Evolutionary conservation across 2,888 invertebrate species (phyloP).

Genomic region (Amphimallon solstitiale): DNA sequence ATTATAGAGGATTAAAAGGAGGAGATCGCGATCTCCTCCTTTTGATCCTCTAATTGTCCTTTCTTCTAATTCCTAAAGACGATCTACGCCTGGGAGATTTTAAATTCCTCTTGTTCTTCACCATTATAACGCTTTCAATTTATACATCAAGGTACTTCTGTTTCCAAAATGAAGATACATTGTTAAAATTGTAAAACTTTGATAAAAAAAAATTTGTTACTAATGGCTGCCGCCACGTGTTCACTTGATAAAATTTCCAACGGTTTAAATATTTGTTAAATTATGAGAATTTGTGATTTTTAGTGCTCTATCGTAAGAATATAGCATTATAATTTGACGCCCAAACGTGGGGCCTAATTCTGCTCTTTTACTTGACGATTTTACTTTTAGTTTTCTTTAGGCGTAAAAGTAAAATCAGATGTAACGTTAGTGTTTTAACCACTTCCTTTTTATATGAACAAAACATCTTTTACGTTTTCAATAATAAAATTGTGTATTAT

Average conservation of each 20-base stretch:
- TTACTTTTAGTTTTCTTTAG: too few species aligned
- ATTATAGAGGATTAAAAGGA: conserved; percentile 11
- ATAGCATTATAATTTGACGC: too few species aligned
- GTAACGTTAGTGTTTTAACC: too few species aligned
- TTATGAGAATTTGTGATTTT: too few species aligned
- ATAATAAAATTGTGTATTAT: too few species aligned
- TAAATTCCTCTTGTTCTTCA: conserved; percentile 51
- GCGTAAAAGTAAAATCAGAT: too few species aligned
- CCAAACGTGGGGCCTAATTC: too few species aligned
- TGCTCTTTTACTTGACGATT: too few species aligned
- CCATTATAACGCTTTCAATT: conserved; percentile 47
- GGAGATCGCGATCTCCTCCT: conserved; percentile 47
- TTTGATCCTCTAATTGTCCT: conserved; percentile 77
- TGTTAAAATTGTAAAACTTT: conserved; percentile 26
- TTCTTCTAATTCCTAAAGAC: conserved; percentile 36
- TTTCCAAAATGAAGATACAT: conserved; percentile 31
- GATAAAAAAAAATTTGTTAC: conserved; percentile 31
- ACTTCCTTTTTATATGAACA: too few species aligned
- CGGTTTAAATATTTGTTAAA: too few species aligned
- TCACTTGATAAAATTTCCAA: conserved; percentile 18
- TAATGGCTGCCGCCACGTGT: conserved; percentile 16
- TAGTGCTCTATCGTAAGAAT: too few species aligned
- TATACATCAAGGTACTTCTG: conserved; percentile 39
- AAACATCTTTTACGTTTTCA: too few species aligned
- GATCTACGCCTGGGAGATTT: conserved; percentile 47